Evolutionary conservation across 2,797 vertebrate genomes (phyloP), one percentile per base, ranked within the genome.

Genomic region (Mus spretus): DNA sequence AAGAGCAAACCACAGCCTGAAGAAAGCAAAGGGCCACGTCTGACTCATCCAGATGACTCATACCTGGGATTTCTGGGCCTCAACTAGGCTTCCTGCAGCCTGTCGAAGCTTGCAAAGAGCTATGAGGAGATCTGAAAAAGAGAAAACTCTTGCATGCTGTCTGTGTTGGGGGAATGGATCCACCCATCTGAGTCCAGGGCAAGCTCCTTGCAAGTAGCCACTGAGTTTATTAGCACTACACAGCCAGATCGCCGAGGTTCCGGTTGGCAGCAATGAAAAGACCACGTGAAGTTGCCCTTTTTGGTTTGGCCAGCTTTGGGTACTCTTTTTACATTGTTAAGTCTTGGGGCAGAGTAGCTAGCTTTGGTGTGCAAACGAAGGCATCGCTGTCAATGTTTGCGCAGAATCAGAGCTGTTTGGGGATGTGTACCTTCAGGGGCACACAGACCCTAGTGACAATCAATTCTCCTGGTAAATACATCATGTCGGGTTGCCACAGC

Each of bases 11-110:
- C 98, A 93, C 97, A 97, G 89, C 97, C 96, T 83, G 95, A 96
- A 92, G 79, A 87, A 55, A 55, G 78, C 92, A 97, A 26, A 88
- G 90, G 97, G 95, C 97, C 96, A 94, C 40, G 47, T 98, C 97
- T 98, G 98, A 98, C 98, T 98, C 98, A 98, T 96, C 93, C 93
- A 86, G 92, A 57, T 98, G 98, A 98, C 98, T 98, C 98, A 98
- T 20, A 89, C 95, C 78, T 97, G 84, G 79, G 90, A 90, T 93
- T 59, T 12, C 87, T 13, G 72, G 1, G 81, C 94, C 78, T 97
- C 61, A 20, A 65, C 97, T 97, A 55, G 0, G 94, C 89, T 90
- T 97, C 96, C 75, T 12, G 0, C 5, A 75, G 98, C 98, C 97
- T 97, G 97, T 96, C 50, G 31, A 7, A 50, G 95, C 98, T 97